Evolutionary conservation across 2,888 invertebrate genomes (phyloP), one percentile per base, ranked within the genome.

Genomic region (Drosophila subsilvestris): DNA sequence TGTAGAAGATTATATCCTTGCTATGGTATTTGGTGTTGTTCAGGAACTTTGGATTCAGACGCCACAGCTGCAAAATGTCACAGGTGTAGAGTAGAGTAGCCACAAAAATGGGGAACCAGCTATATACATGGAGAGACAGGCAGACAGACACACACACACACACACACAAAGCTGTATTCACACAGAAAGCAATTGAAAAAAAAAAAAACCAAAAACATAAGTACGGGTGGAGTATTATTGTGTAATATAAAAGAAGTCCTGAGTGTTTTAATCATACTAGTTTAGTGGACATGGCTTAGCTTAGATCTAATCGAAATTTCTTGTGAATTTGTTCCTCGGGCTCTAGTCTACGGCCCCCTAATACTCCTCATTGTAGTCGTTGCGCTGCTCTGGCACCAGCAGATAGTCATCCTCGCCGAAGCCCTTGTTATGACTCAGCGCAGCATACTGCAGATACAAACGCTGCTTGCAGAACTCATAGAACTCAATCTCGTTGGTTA

Each of bases 381-480:
- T 74, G 4, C 44, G 67, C 48, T 80, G 68, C 17, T 90, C 86
- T 2, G 91, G 90, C 57, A 90, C 68, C 44, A 91, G 57, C n/a
- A 90, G 50, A 68, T 91, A 91, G 43, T 91, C 90, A 51, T 91
- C 90, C 5, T 89, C 83, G 9, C 80, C 89, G 3, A 87, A 63
- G 7, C 69, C 55, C 9, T 75, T 66, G 29, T 84, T 88, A n/a
- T 78, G 60, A 53, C 94, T 93, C 1, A 97, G 92, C 0, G 97
- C 97, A 45, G 95, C 93, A 63, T 96, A 94, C 86, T 98, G 97
- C 88, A 95, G 93, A 89, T 97, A 95, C 10, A 98, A 93, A 77
- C 97, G 93, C 89, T 97, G 97, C 80, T 95, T 95, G 91, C 97
- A 97, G 91, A 97, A 98, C 89, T 97, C 96, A 91, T 97, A 98